phyloP scores from a whole-genome alignment of 2,888 invertebrate genomes.

The Thereva nobilitata region DNA sequence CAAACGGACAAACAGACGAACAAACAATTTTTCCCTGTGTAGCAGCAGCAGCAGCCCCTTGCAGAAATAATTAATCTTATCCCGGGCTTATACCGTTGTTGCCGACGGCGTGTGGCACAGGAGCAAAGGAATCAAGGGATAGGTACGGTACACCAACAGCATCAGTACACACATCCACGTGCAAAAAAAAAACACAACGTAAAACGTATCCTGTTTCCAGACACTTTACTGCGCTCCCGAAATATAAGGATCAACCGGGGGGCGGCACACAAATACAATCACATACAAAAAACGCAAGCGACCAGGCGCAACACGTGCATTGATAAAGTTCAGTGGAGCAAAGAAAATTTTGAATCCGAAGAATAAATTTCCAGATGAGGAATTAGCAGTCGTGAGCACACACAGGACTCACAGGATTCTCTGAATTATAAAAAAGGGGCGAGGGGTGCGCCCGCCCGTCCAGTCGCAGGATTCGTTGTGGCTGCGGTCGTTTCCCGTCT shows the following conservation, averaged over 20 bases:
- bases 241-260: conserved; percentile 19
- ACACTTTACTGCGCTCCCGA: conserved; percentile 2
- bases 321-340: conserved; percentile 41
- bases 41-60: conserved; percentile 19
- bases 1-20: conserved; percentile 29
- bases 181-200: too few relatives aligned
- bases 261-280: conserved; percentile 12
- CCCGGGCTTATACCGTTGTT: conserved; percentile 30
- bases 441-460: too few relatives aligned
- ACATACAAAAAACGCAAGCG: conserved; percentile 9
- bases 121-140: conserved; percentile 9
- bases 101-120: conserved; percentile 15
- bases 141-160: not conserved
- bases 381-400: conserved; percentile 30
- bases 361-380: conserved; percentile 41
- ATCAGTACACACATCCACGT: conserved; percentile 11
- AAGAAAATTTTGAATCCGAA: conserved; percentile 40
- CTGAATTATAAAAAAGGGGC: too few relatives aligned
- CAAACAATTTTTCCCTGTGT: conserved; percentile 27
- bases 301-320: conserved; percentile 42
- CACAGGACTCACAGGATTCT: too few relatives aligned
- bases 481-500: too few relatives aligned
- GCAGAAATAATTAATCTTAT: conserved; percentile 41
- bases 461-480: too few relatives aligned
- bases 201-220: conserved; percentile 9